These are phyloP conservation scores for Leucoptera coffeella DNA, from an alignment of 2,888 invertebrate species.

Conservation along the genomic window DNA sequence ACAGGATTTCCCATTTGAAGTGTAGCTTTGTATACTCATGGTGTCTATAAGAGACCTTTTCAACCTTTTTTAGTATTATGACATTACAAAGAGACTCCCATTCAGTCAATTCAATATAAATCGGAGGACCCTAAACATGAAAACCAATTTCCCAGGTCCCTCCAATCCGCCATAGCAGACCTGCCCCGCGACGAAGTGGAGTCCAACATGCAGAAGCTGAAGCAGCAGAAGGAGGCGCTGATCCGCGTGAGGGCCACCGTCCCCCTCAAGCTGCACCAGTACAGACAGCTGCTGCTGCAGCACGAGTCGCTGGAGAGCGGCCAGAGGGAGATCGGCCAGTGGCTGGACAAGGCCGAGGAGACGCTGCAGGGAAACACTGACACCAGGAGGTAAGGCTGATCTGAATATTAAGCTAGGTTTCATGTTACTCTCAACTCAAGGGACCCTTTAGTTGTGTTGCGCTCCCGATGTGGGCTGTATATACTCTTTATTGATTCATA, in stretches of 20 bases:
- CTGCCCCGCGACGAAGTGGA: constrained; percentile 87
- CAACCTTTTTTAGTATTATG: too few species aligned
- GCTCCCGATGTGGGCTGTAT: too few species aligned
- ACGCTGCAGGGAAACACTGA: constrained; percentile 48
- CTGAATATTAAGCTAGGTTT: neutral
- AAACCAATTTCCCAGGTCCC: constrained; percentile 50
- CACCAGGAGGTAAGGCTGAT: constrained; percentile 20
- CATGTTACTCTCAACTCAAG: too few species aligned
- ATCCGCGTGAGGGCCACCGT: constrained; percentile 79
- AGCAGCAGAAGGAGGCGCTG: constrained; percentile 82
- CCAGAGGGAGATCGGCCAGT: constrained; percentile 75
- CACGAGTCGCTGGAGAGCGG: constrained; percentile 87
- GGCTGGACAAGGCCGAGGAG: constrained; percentile 81
- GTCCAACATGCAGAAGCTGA: constrained; percentile 80
- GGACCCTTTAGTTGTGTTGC: too few species aligned
- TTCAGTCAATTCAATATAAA: too few species aligned
- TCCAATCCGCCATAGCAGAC: constrained; percentile 86
- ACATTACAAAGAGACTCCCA: too few species aligned
- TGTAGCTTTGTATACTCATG: too few species aligned
- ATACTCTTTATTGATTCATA: too few species aligned
- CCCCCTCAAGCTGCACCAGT: constrained; percentile 74
- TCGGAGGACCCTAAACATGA: neutral
- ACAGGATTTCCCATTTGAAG: too few species aligned
- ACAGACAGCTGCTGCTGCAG: constrained; percentile 78
- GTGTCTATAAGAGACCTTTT: too few species aligned